Evolutionary conservation across 2,888 invertebrate species (phyloP), one percentile per base, ranked within the genome.

Genomic region (Sphaeridia pumilis): DNA sequence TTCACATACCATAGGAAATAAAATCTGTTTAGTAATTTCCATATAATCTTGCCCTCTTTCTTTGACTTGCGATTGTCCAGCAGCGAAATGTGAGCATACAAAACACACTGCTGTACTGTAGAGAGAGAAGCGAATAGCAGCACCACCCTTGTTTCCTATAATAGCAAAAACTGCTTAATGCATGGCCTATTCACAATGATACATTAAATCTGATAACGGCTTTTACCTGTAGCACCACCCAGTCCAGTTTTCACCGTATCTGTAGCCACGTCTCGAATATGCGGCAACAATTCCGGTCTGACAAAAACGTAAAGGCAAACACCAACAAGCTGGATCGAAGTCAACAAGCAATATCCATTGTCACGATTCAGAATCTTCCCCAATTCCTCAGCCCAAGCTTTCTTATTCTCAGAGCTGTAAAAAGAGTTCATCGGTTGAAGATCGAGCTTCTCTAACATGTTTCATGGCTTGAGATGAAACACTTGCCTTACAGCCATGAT

Each of bases 11-110:
- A 90, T 87, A 1, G 90, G 89, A 69, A 90, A 90, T 7, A 82
- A 79, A 52, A 89, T 76, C 75, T 92, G 94, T 65, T 87, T 78
- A 1, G 87, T 87, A 54, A 98, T 95, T 74, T 97, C 95, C 24
- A 86, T 82, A 70, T 89, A 99, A 73, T 98, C 97, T 5, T 88
- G 89, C 73, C 98, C 98, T 53, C 98, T 77, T 69, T 98, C 97
- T 55, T 77, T 77, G 14, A 92, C 84, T 74, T 98, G 94, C 1
- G 89, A 88, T 69, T 98, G 98, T 0, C 98, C 98, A 46, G 98
- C 98, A 55, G 98, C 95, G 73, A 99, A 94, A 74, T 98, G 98
- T 28, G 95, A 92, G 71, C 97, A 97, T 4, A 98, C 87, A 73
- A 99, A 99, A 70, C 94, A 95, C 64, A 99, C 73, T 0, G 95